A percentile compares a stretch with the other conserved stretches of the same genome.
phyloP scores from a whole-genome alignment of 1,140 invertebrate species.

The Drosophila funebris region DNA sequence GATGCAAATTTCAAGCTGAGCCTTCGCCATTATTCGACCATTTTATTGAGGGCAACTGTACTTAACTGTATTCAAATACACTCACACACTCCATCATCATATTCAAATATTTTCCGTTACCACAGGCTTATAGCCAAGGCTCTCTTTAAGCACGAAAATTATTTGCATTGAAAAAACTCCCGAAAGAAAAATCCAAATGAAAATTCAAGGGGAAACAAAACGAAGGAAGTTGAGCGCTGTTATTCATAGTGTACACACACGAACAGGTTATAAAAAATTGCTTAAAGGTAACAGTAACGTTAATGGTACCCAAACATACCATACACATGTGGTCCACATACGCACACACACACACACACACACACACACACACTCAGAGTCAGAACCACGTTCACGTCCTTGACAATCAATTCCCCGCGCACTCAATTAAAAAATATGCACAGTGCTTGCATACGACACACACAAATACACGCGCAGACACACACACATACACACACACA shows the following conservation, averaged over 20 bases:
- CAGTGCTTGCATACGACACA: constrained; percentile 64
- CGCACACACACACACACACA: background rate
- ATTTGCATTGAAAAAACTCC: constrained; percentile 51
- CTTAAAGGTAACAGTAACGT: constrained; percentile 70
- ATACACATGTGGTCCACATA: constrained; percentile 45
- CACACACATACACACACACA: constrained; percentile 21
- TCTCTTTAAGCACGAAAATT: constrained; percentile 71
- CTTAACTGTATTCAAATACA: too few species aligned
- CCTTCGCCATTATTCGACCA: too few species aligned
- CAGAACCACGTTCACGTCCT: constrained; percentile 75
- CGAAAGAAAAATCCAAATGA: constrained; percentile 35
- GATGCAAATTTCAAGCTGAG: too few species aligned
- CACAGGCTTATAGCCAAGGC: too few species aligned
- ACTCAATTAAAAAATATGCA: constrained; percentile 82
- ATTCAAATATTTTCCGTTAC: too few species aligned
- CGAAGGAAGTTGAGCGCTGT: constrained; percentile 71
- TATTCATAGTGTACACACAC: constrained; percentile 67
- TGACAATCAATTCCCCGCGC: constrained; percentile 80
- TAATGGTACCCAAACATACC: constrained; percentile 58
- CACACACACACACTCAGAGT: constrained; percentile 5
- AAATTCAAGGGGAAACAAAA: constrained; percentile 25
- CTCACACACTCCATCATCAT: too few species aligned
- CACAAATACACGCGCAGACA: constrained; percentile 21
- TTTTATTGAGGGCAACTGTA: too few species aligned
- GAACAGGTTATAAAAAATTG: constrained; percentile 56